Base-by-base conservation (phyloP, 2,113 vertebrate species). In the Lathamus discolor region DNA sequence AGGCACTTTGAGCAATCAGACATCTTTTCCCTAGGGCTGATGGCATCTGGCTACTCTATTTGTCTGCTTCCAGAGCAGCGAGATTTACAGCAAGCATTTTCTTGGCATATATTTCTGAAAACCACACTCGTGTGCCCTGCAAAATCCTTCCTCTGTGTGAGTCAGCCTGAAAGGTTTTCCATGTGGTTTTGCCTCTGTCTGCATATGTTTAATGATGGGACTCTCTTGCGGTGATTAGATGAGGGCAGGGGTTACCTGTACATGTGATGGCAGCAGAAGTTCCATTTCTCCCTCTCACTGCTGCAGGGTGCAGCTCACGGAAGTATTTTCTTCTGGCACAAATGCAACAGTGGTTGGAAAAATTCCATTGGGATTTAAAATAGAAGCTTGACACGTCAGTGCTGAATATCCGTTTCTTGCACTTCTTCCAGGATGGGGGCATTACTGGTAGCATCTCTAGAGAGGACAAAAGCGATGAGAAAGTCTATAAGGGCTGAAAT, bases 61-160 rank as follows among this genome's bases (percentile, higher is more conserved):
- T 25, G 5, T 28, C 67, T 17, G 11, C 17, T 66, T n/a, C 52
- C 69, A 77, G 70, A 41, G 46, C 79, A 55, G 44, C 1, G 4
- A 49, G 49, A 6, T 31, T 72, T 17, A 13, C 41, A 66, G 79
- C 8, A 6, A 73, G 49, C 11, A 25, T n/a, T 37, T 33, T n/a
- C 62, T 54, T 41, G 27, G 18, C 29, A 11, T 80, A 86, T 73
- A 7, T 28, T 84, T 37, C 67, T 11, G 18, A 24, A 75, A 69
- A 4, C 16, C 59, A 16, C 15, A 10, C 25, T 5, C 1, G 0
- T 1, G 20, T 28, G 18, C 44, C 18, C 7, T 4, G 23, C 39
- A n/a, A 55, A 74, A 84, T 1, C 46, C 28, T 66, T 46, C 31
- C 25, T 55, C 31, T 4, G 0, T 11, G 37, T 14, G 28, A 66